These are phyloP conservation scores for Hiodon alosoides DNA, from an alignment of 2,113 vertebrate species.

Conservation along the genomic window DNA sequence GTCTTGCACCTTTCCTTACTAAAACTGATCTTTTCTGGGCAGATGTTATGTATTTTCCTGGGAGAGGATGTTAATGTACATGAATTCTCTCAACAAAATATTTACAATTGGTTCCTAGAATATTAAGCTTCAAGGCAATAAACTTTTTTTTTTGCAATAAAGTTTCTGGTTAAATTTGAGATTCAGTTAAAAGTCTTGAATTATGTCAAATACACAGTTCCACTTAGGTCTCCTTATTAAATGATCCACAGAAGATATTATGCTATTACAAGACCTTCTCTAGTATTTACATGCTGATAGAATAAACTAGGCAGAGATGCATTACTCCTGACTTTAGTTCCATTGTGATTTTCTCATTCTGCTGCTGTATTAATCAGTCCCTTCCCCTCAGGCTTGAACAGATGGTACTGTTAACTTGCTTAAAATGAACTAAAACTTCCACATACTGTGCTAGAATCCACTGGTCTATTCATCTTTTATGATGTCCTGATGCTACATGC, in stretches of 20 bases:
- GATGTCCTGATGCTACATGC: constrained; percentile 42
- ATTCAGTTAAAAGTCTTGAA: not conserved
- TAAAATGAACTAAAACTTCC: constrained; percentile 52
- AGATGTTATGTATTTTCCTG: not conserved
- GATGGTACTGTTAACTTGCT: constrained; percentile 60
- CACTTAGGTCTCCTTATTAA: not conserved
- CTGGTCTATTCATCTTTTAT: constrained; percentile 55
- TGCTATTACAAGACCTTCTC: constrained; percentile 63
- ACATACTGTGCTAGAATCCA: constrained; percentile 54
- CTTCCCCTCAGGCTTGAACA: constrained; percentile 56
- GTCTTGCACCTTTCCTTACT: constrained; percentile 55
- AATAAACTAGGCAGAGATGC: constrained; percentile 60
- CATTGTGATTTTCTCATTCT: constrained; percentile 59
- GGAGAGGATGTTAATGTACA: not conserved
- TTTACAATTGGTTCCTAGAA: not conserved
- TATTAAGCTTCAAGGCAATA: not conserved
- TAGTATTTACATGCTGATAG: constrained; percentile 60
- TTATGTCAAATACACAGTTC: constrained; percentile 8
- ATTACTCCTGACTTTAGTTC: constrained; percentile 54
- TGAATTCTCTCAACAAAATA: not conserved
- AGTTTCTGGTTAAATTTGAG: too few relatives aligned
- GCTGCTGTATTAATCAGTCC: constrained; percentile 69
- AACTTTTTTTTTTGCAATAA: not conserved
- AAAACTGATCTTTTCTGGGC: constrained; percentile 46
- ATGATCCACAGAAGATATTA: constrained; percentile 32